phyloP scores from a whole-genome alignment of 2,113 vertebrate species.

The Pluvialis apricaria region DNA sequence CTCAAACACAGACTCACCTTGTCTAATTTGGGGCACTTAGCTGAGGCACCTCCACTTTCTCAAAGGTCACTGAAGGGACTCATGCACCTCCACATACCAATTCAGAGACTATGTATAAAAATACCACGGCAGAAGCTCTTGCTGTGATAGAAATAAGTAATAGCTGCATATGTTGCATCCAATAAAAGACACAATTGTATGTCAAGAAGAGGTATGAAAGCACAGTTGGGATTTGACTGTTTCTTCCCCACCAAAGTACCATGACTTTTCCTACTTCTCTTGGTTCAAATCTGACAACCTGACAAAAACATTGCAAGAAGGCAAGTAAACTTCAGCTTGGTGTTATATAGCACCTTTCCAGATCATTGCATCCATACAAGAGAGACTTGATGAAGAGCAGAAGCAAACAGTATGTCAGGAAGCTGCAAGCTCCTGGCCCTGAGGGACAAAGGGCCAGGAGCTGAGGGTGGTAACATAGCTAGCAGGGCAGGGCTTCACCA shows the following conservation, averaged over 20 bases:
- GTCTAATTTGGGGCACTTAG: fast-evolving
- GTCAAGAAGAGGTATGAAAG: background rate
- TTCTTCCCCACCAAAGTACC: background rate
- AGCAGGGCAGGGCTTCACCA: background rate
- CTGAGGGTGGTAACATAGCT: background rate
- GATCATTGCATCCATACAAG: background rate
- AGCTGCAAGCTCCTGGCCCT: background rate
- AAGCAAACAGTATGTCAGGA: background rate
- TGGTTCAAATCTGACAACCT: background rate
- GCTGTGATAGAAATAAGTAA: background rate
- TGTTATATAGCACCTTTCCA: background rate
- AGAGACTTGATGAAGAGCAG: background rate
- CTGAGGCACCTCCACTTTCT: background rate
- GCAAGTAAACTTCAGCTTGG: conserved; percentile 19
- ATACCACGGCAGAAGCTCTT: background rate
- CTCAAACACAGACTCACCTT: background rate
- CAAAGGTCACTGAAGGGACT: background rate
- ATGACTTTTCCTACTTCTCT: background rate
- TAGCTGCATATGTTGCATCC: background rate
- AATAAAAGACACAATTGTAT: background rate
- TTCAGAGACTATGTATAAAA: background rate
- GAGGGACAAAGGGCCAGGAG: background rate
- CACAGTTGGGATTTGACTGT: background rate
- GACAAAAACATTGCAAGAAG: background rate
- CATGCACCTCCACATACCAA: background rate